These are phyloP conservation scores for Pyrochroa serraticornis DNA, from an alignment of 2,888 invertebrate genomes.

Conservation along the genomic window DNA sequence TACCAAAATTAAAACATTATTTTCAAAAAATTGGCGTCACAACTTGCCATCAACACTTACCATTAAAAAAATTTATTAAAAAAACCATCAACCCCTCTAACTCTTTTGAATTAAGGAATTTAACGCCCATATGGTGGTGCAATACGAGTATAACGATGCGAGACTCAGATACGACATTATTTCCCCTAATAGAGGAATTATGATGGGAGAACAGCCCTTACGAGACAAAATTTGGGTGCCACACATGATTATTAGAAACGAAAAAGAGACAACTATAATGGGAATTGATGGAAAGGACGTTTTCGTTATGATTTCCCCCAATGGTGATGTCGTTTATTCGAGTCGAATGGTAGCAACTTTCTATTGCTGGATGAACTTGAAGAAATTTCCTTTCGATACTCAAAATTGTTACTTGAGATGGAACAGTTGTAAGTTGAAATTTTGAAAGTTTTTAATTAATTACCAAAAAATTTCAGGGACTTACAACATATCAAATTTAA, in stretches of 20 bases:
- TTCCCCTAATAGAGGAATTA: constrained; percentile 70
- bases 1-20: neutral
- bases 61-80: too few relatives aligned
- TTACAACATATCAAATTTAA: constrained; percentile 76
- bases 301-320: constrained; percentile 78
- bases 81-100: too few relatives aligned
- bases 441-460: neutral
- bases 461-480: constrained; percentile 67
- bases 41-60: too few relatives aligned
- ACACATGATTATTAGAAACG: constrained; percentile 82
- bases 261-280: constrained; percentile 75
- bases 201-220: constrained; percentile 74
- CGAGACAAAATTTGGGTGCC: constrained; percentile 81
- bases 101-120: constrained; percentile 70
- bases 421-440: constrained; percentile 74
- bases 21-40: too few relatives aligned
- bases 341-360: constrained; percentile 80
- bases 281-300: constrained; percentile 80
- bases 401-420: constrained; percentile 81
- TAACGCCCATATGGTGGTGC: constrained; percentile 79
- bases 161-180: constrained; percentile 72
- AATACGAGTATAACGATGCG: constrained; percentile 78
- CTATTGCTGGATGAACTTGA: constrained; percentile 84
- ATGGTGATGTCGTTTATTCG: constrained; percentile 81
- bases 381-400: constrained; percentile 87